phyloP scores from a whole-genome alignment of 2,113 vertebrate species.

The Neogobius melanostomus region DNA sequence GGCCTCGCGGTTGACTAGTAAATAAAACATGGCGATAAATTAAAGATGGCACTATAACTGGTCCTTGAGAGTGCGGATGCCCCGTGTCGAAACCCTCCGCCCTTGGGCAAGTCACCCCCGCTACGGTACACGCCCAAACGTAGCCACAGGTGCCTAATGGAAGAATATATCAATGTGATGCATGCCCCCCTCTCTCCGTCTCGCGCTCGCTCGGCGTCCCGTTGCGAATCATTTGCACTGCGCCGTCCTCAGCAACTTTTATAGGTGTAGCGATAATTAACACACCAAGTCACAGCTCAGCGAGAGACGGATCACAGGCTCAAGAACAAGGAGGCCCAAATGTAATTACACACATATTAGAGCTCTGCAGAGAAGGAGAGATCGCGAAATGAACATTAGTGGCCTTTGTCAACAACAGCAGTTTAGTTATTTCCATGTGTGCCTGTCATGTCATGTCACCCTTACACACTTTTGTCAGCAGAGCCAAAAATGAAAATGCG shows the following conservation, averaged over 20 bases:
- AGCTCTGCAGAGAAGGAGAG: background rate
- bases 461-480: too few relatives aligned
- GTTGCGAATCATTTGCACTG: background rate
- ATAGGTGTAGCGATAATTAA: slow-evolving; percentile 33
- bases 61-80: slow-evolving; percentile 22
- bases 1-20: slow-evolving; percentile 41
- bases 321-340: slow-evolving; percentile 8
- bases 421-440: background rate
- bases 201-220: slow-evolving; percentile 8
- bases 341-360: background rate
- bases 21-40: slow-evolving; percentile 67
- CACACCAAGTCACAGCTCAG: slow-evolving; percentile 24
- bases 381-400: background rate
- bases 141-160: slow-evolving; percentile 39
- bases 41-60: slow-evolving; percentile 49
- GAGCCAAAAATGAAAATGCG: too few relatives aligned
- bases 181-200: slow-evolving; percentile 6
- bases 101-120: slow-evolving; percentile 23
- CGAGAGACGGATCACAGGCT: slow-evolving; percentile 15
- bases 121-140: background rate
- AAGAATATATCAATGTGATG: slow-evolving; percentile 29
- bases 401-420: slow-evolving; percentile 10
- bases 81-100: slow-evolving; percentile 3
- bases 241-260: slow-evolving; percentile 14
- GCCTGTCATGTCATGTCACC: background rate